Evolutionary conservation across 64 coral and sea anemone genomes (phyloP).

Genomic region (Astreopora myriophthalma): DNA sequence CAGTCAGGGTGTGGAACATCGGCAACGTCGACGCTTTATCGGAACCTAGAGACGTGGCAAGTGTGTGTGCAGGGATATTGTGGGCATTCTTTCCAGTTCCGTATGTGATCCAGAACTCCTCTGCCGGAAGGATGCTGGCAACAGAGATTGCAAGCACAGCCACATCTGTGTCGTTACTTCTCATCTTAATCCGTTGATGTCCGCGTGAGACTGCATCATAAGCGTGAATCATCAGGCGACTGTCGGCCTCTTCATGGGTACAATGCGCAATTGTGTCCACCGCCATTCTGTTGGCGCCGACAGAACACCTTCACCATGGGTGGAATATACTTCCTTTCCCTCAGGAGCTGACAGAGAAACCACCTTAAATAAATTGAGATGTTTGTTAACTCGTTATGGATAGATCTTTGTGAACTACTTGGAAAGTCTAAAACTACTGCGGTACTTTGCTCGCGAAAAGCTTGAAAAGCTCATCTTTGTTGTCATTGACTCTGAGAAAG

Average conservation of each 20-base stretch:
- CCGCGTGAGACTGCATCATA: neutral
- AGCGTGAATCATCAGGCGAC: constrained; percentile 10
- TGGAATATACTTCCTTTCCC: neutral
- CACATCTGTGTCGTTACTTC: constrained; percentile 30
- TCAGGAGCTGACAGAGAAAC: neutral
- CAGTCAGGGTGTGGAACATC: constrained; percentile 28
- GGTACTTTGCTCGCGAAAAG: constrained; percentile 5
- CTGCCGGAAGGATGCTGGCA: neutral
- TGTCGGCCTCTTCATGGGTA: constrained; percentile 18
- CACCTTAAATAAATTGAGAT: constrained; percentile 25
- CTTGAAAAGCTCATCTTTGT: constrained; percentile 41
- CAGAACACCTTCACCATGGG: neutral
- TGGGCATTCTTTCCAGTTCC: neutral
- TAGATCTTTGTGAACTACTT: neutral
- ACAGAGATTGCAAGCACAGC: neutral
- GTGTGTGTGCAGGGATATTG: neutral
- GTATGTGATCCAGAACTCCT: constrained; percentile 20
- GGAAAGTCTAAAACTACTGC: neutral
- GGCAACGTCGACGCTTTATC: constrained; percentile 4
- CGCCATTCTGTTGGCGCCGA: neutral
- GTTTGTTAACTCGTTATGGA: constrained; percentile 14
- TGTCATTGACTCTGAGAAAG: constrained; percentile 35
- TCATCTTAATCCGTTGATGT: neutral
- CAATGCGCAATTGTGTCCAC: neutral
- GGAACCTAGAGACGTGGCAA: neutral